phyloP scores from a whole-genome alignment of 2,888 invertebrate species.

The Luffia ferchaultella region DNA sequence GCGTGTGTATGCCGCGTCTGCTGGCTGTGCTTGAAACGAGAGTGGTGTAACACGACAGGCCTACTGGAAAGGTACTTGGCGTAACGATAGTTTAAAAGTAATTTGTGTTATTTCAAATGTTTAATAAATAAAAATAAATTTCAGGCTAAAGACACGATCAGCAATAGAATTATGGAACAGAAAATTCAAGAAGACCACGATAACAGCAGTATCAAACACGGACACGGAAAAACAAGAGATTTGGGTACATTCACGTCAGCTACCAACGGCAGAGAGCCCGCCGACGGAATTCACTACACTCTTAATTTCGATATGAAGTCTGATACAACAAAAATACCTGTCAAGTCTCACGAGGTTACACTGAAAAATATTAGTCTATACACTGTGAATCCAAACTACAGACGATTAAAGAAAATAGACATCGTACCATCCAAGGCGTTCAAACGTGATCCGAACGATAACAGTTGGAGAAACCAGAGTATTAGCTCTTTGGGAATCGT shows the following conservation, averaged over 20 bases:
- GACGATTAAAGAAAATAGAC: slow-evolving; percentile 48
- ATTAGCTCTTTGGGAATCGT: slow-evolving; percentile 55
- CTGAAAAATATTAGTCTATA: slow-evolving; percentile 25
- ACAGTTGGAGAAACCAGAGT: slow-evolving; percentile 58
- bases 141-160: slow-evolving; percentile 44
- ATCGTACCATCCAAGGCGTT: slow-evolving; percentile 40
- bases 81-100: too few species aligned
- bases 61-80: too few species aligned
- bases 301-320: too few species aligned
- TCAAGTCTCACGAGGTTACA: too few species aligned
- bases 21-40: too few species aligned
- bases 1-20: too few species aligned
- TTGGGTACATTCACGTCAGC: slow-evolving; percentile 4
- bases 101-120: too few species aligned
- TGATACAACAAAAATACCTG: too few species aligned
- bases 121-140: too few species aligned
- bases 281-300: too few species aligned
- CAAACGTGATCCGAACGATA: slow-evolving; percentile 49
- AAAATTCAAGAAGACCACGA: slow-evolving; percentile 28
- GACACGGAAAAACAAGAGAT: slow-evolving; percentile 9
- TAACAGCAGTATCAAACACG: slow-evolving; percentile 23
- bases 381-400: slow-evolving; percentile 41
- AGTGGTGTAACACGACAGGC: too few species aligned
- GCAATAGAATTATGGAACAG: slow-evolving; percentile 42
- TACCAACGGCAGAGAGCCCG: too few species aligned